Conservation (phyloP, 2,113 vertebrate species). For the Brachypodius melanocephalos region DNA sequence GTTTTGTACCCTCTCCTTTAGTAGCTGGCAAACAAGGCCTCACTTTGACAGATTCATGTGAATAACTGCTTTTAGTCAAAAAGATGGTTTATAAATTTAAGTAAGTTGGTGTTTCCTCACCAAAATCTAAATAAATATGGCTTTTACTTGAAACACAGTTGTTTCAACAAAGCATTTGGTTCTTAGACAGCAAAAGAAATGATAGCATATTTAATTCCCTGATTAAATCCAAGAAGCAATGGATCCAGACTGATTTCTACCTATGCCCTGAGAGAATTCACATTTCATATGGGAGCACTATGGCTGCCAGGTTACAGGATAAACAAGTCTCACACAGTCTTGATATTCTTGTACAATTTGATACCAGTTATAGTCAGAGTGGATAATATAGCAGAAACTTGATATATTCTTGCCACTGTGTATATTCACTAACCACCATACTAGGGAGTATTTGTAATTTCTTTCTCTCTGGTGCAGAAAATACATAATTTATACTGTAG, state of each 20-base stretch:
- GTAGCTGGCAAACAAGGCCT: neutral
- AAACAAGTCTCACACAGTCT: neutral
- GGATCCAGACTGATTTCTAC: neutral
- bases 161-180: neutral
- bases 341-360: neutral
- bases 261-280: neutral
- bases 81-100: neutral
- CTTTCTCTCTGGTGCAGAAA: neutral
- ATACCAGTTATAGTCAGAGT: neutral
- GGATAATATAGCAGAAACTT: neutral
- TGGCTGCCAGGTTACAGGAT: neutral
- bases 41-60: neutral
- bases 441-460: neutral
- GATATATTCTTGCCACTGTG: neutral
- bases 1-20: neutral
- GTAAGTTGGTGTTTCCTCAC: neutral
- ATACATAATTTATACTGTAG: neutral
- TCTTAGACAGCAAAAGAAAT: neutral
- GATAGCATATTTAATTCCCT: neutral
- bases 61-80: neutral
- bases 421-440: neutral
- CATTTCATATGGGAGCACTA: neutral
- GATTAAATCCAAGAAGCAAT: neutral
- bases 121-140: neutral
- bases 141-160: neutral